A percentile compares a stretch with the other conserved stretches of the same genome.
Conservation (phyloP, 2,113 vertebrate species). For the Cricetomys ansorgei region DNA sequence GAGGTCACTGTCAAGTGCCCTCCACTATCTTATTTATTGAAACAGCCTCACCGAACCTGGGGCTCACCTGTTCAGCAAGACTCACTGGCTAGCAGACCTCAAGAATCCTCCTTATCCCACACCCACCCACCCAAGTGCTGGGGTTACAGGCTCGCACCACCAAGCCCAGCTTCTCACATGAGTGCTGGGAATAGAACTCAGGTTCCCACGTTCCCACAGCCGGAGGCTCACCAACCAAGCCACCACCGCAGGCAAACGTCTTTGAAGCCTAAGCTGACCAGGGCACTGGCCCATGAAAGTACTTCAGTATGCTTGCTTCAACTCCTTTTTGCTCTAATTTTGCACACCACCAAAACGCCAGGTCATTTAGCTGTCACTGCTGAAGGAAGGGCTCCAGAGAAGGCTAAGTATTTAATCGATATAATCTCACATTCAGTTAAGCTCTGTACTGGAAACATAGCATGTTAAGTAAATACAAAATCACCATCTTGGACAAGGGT, state of each 20-base stretch:
- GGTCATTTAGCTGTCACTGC: accelerated
- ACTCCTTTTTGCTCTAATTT: neutral
- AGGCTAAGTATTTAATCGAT: neutral
- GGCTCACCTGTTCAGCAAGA: neutral
- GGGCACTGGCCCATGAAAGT: neutral
- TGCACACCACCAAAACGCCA: neutral
- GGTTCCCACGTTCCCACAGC: neutral
- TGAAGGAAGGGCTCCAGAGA: neutral
- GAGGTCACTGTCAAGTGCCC: too few species aligned
- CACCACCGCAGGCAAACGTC: too few species aligned
- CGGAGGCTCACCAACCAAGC: too few species aligned
- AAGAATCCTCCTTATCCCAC: neutral
- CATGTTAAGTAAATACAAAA: neutral
- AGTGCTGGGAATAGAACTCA: too few species aligned
- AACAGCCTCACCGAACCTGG: neutral
- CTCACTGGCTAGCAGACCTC: neutral
- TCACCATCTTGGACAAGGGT: too few species aligned
- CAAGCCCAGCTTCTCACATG: neutral
- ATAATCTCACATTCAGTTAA: neutral
- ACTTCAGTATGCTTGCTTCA: neutral
- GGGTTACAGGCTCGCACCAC: neutral
- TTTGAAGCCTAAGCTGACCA: neutral
- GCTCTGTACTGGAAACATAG: neutral
- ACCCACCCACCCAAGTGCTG: too few species aligned
- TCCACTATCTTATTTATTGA: neutral